Percentiles rank a stretch among this genome's conserved stretches.
phyloP scores from a whole-genome alignment of 2,797 vertebrate species.

The Melopsittacus undulatus region DNA sequence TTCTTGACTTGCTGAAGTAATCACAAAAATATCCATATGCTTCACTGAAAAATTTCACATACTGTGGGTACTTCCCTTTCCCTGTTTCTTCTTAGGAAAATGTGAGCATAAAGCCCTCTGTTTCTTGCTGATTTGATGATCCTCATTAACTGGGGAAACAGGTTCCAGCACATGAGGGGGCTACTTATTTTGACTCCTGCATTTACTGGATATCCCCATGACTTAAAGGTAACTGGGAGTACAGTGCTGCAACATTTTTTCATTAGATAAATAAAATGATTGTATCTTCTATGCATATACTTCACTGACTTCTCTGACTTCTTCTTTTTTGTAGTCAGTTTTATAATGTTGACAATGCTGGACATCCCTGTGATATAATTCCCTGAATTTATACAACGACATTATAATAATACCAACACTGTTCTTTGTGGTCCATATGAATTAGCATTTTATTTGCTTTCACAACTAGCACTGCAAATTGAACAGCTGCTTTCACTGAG shows the following conservation, averaged over 20 bases:
- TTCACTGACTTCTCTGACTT: neutral
- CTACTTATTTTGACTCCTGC: neutral
- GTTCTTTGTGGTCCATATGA: conserved; percentile 25
- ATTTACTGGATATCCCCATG: neutral
- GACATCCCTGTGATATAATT: neutral
- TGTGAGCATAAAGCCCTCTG: neutral
- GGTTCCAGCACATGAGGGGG: neutral
- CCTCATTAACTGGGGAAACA: neutral
- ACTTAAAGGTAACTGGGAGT: neutral
- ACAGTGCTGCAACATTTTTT: neutral
- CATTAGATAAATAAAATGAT: neutral
- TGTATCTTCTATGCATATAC: neutral
- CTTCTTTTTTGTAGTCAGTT: neutral
- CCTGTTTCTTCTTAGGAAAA: neutral
- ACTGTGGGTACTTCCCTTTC: neutral
- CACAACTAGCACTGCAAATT: conserved; percentile 5
- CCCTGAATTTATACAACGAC: conserved; percentile 17
- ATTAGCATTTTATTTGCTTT: conserved; percentile 52
- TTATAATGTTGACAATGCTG: neutral
- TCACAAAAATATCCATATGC: neutral
- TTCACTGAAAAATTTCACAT: neutral
- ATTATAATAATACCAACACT: conserved; percentile 23
- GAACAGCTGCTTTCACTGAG: conserved; percentile 44
- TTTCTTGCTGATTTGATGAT: neutral
- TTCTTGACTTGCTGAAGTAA: neutral